phyloP scores from a whole-genome alignment of 2,113 vertebrate species.

The Apteryx mantelli region DNA sequence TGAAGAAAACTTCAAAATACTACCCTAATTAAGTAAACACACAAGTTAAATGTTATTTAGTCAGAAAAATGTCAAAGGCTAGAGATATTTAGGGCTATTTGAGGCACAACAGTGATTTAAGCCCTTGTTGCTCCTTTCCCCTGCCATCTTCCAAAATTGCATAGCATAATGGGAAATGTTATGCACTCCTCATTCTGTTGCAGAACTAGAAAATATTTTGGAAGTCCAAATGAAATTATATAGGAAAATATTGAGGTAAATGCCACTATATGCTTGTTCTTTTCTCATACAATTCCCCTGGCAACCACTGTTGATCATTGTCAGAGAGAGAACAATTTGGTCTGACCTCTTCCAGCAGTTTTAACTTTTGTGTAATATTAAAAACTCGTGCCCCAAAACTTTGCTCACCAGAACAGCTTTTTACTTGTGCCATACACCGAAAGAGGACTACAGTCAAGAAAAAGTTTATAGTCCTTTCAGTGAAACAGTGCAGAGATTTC shows the following conservation, averaged over 20 bases:
- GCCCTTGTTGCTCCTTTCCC: not conserved
- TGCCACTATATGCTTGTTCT: too few species aligned
- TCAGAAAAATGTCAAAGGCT: not conserved
- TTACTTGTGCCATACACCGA: not conserved
- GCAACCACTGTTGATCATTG: too few species aligned
- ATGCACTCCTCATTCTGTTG: not conserved
- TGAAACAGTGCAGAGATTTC: not conserved
- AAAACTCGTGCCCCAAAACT: not conserved
- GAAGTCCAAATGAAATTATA: too few species aligned
- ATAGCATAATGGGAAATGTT: not conserved
- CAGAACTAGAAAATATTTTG: too few species aligned
- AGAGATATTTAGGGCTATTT: not conserved
- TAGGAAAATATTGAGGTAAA: too few species aligned
- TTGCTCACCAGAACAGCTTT: fast-evolving
- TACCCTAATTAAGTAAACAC: not conserved
- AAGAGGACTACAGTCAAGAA: not conserved
- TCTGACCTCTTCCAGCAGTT: too few species aligned
- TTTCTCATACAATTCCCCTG: too few species aligned
- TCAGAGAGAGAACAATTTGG: too few species aligned
- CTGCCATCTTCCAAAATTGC: too few species aligned
- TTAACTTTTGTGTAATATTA: too few species aligned
- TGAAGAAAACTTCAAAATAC: not conserved
- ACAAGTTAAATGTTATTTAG: not conserved
- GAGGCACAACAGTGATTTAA: not conserved
- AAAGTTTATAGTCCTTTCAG: not conserved